Percentiles rank a stretch among this genome's conserved stretches.
These are phyloP conservation scores for Coracias cyanogaster DNA, from an alignment of 2,797 vertebrate species.

Conservation along the genomic window DNA sequence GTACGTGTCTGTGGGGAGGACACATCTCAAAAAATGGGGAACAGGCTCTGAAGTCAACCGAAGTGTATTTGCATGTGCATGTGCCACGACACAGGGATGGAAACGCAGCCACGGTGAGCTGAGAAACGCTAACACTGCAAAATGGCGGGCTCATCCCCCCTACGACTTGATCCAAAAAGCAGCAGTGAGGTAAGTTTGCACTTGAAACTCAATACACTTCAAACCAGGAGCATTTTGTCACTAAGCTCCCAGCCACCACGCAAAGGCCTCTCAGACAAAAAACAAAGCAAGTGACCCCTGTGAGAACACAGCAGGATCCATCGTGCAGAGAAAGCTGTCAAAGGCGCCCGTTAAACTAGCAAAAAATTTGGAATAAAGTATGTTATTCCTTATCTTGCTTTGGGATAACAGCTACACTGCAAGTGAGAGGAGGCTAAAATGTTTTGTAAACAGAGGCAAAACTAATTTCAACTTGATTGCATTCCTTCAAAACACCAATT, in stretches of 20 bases:
- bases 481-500: neutral
- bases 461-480: neutral
- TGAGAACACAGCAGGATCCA: neutral
- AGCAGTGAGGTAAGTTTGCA: accelerated
- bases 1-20: accelerated
- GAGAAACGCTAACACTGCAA: neutral
- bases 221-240: neutral
- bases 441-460: neutral
- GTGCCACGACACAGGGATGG: accelerated
- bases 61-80: accelerated
- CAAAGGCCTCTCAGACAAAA: neutral
- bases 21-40: accelerated
- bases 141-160: neutral
- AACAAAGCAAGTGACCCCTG: neutral
- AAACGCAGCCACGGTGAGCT: accelerated
- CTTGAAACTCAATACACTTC: neutral
- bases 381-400: neutral
- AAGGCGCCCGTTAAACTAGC: accelerated
- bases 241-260: accelerated
- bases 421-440: neutral
- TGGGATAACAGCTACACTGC: neutral
- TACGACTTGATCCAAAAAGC: accelerated
- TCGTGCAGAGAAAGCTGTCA: neutral
- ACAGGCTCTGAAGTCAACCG: neutral
- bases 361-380: neutral